Evolutionary conservation across 2,797 vertebrate species (phyloP).

Genomic region (Xyrichtys novacula): DNA sequence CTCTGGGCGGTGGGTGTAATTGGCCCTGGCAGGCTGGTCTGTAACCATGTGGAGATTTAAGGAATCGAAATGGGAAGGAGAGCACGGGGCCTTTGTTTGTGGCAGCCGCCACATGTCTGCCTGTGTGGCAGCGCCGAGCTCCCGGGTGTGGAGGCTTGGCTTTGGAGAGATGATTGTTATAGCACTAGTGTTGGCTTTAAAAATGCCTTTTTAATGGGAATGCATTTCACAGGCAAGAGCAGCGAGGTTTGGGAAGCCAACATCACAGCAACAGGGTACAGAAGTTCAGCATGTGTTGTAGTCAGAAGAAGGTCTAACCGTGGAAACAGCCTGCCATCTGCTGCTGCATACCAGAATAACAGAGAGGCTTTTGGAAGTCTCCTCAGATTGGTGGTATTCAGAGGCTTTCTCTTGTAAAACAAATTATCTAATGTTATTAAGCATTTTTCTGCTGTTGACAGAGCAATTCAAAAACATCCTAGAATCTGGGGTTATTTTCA

Average conservation of each 20-base stretch:
- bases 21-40: constrained; percentile 81
- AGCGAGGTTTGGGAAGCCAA: constrained; percentile 79
- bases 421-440: no score
- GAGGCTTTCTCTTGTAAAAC: constrained; percentile 5
- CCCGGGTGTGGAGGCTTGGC: constrained; percentile 78
- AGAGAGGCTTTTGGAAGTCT: constrained; percentile 14
- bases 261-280: constrained; percentile 72
- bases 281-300: constrained; percentile 72
- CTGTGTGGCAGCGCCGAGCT: constrained; percentile 81
- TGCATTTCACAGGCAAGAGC: constrained; percentile 85
- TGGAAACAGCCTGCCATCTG: constrained; percentile 89
- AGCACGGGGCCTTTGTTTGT: constrained; percentile 83
- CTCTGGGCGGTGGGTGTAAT: constrained; percentile 85
- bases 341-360: constrained; percentile 65
- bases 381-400: constrained; percentile 13
- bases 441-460: no score
- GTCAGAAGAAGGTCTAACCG: constrained; percentile 54
- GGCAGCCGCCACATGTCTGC: constrained; percentile 85
- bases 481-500: neutral
- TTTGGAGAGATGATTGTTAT: constrained; percentile 86
- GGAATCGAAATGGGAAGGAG: constrained; percentile 74
- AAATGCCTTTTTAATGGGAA: constrained; percentile 87
- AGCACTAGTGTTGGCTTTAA: constrained; percentile 86
- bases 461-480: neutral
- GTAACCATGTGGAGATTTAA: constrained; percentile 77